A percentile compares a stretch with the other conserved stretches of the same genome.
Conservation (phyloP, 2,888 invertebrate genomes). For the Drosophila melanosoma region DNA sequence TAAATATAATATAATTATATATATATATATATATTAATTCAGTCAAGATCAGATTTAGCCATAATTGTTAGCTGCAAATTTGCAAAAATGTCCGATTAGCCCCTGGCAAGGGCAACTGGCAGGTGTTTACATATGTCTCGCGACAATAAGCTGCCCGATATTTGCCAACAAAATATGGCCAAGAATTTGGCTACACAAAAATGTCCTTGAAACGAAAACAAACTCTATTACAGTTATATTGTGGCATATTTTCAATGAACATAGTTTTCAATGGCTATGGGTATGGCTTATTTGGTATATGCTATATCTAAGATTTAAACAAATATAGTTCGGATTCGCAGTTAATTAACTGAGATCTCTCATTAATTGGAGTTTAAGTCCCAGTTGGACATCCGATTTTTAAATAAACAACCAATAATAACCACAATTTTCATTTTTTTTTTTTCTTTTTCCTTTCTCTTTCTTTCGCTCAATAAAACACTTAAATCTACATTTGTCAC, state of each 20-base stretch:
- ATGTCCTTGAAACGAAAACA: background rate
- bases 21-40: background rate
- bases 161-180: background rate
- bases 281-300: background rate
- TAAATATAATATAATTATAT: background rate
- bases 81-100: background rate
- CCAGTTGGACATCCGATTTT: background rate
- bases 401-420: conserved; percentile 3
- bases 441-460: conserved; percentile 41
- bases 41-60: background rate
- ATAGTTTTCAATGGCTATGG: background rate
- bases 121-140: background rate
- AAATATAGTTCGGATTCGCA: background rate
- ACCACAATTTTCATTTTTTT: conserved; percentile 31
- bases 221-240: background rate
- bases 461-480: conserved; percentile 72
- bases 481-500: conserved; percentile 73
- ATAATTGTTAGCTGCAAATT: background rate
- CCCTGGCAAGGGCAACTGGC: background rate
- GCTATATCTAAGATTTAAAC: background rate
- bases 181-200: background rate
- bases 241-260: background rate
- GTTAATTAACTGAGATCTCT: background rate
- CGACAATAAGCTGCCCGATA: background rate
- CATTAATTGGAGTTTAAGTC: background rate